Evolutionary conservation across 2,888 invertebrate species (phyloP).

Genomic region (Sminthurinus aureus): DNA sequence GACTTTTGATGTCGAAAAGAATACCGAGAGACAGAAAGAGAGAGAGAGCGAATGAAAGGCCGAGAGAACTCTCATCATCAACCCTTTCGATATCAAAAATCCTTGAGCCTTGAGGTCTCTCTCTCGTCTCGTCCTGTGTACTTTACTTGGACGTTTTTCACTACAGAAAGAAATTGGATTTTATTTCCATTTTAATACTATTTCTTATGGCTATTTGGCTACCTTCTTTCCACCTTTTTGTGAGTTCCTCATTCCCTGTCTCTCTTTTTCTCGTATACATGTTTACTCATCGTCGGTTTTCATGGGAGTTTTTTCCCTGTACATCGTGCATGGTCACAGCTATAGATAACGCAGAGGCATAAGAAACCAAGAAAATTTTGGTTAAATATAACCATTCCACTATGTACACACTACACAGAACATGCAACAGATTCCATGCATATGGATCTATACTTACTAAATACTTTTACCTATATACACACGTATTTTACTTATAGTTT

Average conservation of each 20-base stretch:
- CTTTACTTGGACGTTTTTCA: conserved; percentile 24
- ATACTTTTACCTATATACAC: too few relatives aligned
- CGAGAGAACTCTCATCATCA: conserved; percentile 34
- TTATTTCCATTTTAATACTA: conserved; percentile 35
- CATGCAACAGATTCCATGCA: too few relatives aligned
- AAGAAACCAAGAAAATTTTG: conserved; percentile 16
- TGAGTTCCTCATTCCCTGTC: conserved; percentile 8
- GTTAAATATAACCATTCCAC: neutral
- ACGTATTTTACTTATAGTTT: neutral
- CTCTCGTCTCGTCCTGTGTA: conserved; percentile 16
- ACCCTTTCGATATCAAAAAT: conserved; percentile 43
- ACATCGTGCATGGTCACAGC: neutral
- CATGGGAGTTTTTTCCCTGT: conserved; percentile 23
- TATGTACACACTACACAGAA: too few relatives aligned
- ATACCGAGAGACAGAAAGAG: conserved; percentile 10
- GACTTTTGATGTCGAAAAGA: conserved; percentile 44
- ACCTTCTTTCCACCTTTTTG: conserved; percentile 33
- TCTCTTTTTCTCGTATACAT: conserved; percentile 3
- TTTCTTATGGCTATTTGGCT: conserved; percentile 33
- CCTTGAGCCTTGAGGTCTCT: conserved; percentile 19
- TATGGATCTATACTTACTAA: neutral
- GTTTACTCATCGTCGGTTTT: conserved; percentile 40
- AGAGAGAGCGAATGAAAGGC: conserved; percentile 5
- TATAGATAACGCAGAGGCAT: conserved; percentile 10
- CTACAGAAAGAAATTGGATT: conserved; percentile 10